Evolutionary conservation across 2,113 vertebrate genomes (phyloP), one percentile per base, ranked within the genome.

Genomic region (Hemibates koningsi): DNA sequence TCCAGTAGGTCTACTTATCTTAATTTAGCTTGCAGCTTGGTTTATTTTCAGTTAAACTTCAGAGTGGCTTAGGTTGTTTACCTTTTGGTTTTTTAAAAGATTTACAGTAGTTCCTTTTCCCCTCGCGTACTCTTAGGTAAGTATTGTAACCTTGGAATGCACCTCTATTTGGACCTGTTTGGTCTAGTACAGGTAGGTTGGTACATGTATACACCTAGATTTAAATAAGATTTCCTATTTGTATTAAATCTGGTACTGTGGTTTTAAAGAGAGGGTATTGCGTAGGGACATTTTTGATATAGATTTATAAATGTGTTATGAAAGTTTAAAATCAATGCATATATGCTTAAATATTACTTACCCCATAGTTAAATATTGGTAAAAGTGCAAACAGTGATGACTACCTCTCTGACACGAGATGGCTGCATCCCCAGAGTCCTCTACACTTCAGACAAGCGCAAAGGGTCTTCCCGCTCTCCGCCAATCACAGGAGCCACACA

Each of bases 401-500:
- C 5, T 68, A 38, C 66, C 52, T 36, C 21, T 9, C 45, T 54
- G 27, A 79, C 90, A 89, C 80, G 91, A 94, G 89, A 94, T 94
- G 93, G 93, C 94, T 92, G 94, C 82, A 79, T 81, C 73, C 88
- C 88, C 85, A 93, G 4, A 91, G 84, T 90, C 13, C 89, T 86
- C 52, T 8, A 1, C 27, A 1, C 43, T 68, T 12, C 27, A 43
- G 61, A 57, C 43, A 14, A 29, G 9, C 45, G 27, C 10, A 43
- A 71, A 8, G 1, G n/a, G 24, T 76, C 52, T 84, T 59, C 19
- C 3, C 89, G 17, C 32, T 80, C 50, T 91, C 80, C 9, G 5
- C 92, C 91, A 94, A 92, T 94, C 92, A 87, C 2, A 85, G 3
- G 3, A 4, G n/a, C 3, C 1, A 5, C 53, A 45, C 3, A 34